phyloP scores from a whole-genome alignment of 2,888 invertebrate genomes.

The Halictus ligatus region DNA sequence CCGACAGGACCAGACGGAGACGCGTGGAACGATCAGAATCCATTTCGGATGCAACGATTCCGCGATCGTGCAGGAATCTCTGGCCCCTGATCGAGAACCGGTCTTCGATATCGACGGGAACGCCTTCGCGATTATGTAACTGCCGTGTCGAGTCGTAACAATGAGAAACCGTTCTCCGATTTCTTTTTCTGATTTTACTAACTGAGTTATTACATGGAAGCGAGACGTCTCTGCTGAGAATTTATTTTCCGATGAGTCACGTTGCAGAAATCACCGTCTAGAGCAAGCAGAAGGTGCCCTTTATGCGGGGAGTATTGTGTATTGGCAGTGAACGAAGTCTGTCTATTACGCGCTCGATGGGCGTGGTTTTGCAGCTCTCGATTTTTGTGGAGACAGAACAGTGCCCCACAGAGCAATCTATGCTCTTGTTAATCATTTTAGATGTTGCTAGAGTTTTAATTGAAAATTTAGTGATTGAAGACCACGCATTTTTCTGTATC shows the following conservation, averaged over 20 bases:
- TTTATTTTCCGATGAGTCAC: background rate
- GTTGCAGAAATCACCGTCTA: background rate
- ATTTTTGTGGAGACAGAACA: background rate
- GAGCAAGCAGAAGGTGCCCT: background rate
- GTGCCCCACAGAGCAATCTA: background rate
- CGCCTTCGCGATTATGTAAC: constrained; percentile 15
- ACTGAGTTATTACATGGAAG: background rate
- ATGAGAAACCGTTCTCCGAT: background rate
- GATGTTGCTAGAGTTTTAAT: background rate
- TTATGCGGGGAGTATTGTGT: background rate
- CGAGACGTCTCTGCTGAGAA: background rate
- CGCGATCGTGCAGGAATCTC: constrained; percentile 1
- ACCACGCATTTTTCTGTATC: background rate
- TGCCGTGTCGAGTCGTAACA: background rate
- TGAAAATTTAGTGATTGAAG: background rate
- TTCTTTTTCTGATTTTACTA: background rate
- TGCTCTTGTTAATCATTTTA: too few species aligned
- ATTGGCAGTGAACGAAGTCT: background rate
- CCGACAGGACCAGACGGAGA: background rate
- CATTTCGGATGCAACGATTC: constrained; percentile 14
- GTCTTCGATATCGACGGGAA: background rate
- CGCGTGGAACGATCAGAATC: constrained; percentile 6
- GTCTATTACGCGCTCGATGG: background rate
- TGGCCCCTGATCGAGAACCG: background rate
- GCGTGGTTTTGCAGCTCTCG: background rate